phyloP scores from a whole-genome alignment of 2,113 vertebrate genomes.

The Strix aluco region DNA sequence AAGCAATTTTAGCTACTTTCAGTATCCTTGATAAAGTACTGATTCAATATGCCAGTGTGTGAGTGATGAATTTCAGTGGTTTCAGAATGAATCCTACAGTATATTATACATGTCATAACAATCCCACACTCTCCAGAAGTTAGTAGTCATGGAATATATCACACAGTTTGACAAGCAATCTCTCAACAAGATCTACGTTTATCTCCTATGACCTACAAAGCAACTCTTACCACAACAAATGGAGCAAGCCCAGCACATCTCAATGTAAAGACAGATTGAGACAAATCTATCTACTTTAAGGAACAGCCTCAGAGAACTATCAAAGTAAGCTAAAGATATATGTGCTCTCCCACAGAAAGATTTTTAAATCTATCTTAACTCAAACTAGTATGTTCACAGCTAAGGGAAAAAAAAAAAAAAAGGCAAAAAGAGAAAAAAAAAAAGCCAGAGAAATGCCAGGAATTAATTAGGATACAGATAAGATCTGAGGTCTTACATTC shows the following conservation, averaged over 20 bases:
- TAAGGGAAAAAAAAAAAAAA: background rate
- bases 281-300: constrained; percentile 58
- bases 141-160: constrained; percentile 69
- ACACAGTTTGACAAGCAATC: constrained; percentile 66
- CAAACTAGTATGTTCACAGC: constrained; percentile 5
- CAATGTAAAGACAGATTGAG: constrained; percentile 61
- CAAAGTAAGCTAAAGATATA: constrained; percentile 60
- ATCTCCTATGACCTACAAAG: constrained; percentile 67
- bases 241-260: constrained; percentile 63
- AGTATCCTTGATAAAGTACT: constrained; percentile 21
- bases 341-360: constrained; percentile 14
- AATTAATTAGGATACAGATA: background rate
- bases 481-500: background rate
- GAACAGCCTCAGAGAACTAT: constrained; percentile 41
- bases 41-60: constrained; percentile 35
- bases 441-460: background rate
- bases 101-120: constrained; percentile 72
- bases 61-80: constrained; percentile 64
- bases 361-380: constrained; percentile 48
- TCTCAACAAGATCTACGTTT: constrained; percentile 66
- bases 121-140: constrained; percentile 72
- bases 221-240: constrained; percentile 71
- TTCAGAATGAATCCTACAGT: constrained; percentile 63
- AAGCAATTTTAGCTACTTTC: constrained; percentile 50
- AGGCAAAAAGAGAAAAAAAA: background rate